Evolutionary conservation across 1,140 invertebrate species (phyloP).

Genomic region (Megalopta genalis): DNA sequence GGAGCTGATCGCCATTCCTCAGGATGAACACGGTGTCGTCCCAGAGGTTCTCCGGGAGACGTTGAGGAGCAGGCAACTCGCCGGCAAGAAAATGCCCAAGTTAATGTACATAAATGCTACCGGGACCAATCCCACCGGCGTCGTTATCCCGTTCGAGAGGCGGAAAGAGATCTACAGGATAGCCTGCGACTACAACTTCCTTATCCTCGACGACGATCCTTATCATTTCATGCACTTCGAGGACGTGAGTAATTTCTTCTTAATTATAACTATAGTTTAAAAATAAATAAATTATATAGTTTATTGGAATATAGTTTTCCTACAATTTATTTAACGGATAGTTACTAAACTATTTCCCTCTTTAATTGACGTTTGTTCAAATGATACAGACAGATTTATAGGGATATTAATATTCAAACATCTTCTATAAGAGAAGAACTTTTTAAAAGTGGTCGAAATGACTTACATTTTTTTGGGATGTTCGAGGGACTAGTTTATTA

Average conservation of each 20-base stretch:
- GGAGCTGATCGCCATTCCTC: constrained; percentile 79
- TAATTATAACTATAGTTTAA: no score
- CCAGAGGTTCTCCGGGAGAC: constrained; percentile 76
- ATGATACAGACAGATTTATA: no score
- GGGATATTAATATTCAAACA: no score
- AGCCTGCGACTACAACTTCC: constrained; percentile 87
- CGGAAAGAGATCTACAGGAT: constrained; percentile 87
- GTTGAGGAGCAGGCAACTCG: constrained; percentile 76
- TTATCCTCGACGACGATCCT: constrained; percentile 91
- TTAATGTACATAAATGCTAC: constrained; percentile 83
- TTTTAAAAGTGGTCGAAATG: no score
- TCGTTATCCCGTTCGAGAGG: constrained; percentile 83
- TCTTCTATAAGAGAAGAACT: no score
- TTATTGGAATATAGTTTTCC: no score
- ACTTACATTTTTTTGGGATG: no score
- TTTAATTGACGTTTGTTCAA: no score
- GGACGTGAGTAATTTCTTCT: constrained; percentile 70
- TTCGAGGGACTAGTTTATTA: no score
- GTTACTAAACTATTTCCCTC: no score
- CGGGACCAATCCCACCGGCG: constrained; percentile 86
- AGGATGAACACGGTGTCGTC: constrained; percentile 81
- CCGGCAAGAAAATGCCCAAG: constrained; percentile 82
- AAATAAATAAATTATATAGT: no score
- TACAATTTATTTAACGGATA: no score
- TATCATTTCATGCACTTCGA: constrained; percentile 89